Base-by-base conservation (phyloP, 2,113 vertebrate genomes). In the Numida meleagris region DNA sequence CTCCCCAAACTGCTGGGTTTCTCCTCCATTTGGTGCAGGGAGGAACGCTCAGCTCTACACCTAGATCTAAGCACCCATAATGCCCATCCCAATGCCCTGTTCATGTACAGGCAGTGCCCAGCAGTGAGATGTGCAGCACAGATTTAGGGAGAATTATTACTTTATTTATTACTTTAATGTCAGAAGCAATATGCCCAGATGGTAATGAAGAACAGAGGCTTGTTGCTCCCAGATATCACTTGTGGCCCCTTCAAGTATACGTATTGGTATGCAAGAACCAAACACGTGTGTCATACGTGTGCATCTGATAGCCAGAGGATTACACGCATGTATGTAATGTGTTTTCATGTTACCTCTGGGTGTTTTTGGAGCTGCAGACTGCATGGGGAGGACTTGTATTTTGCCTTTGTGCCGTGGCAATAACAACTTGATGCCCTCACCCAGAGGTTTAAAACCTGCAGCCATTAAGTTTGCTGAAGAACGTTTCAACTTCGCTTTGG, bases 341-440 rank as follows among this genome's bases (percentile, higher is more conserved):
- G 19, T 88, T 67, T 55, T 36, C 51, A 14, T 4, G 55, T 58
- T 73, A 18, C n/a, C 55, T 23, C 63, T 27, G 2, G 31, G 17
- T n/a, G 16, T 23, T 25, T 68, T 77, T 51, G 65, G 20, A 73
- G 59, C 68, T 78, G 45, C 65, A 48, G 61, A 45, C 23, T 78
- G 34, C 51, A 17, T 48, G 34, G 36, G 31, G 51, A 50, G 66
- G 46, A 38, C 51, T 67, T 86, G 42, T 61, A 43, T 85, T 86
- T 89, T 90, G 46, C 33, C 83, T 78, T 89, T 72, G 72, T 68
- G 31, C 45, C 66, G 31, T 57, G 62, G 43, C 66, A 78, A 45
- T 88, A 91, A 88, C 27, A 91, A 38, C 73, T 91, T 89, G 86
- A 78, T 81, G 80, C 86, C 82, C 57, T 53, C 82, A 33, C 42